Conservation (phyloP, 2,888 invertebrate species). For the Agrotis puta region DNA sequence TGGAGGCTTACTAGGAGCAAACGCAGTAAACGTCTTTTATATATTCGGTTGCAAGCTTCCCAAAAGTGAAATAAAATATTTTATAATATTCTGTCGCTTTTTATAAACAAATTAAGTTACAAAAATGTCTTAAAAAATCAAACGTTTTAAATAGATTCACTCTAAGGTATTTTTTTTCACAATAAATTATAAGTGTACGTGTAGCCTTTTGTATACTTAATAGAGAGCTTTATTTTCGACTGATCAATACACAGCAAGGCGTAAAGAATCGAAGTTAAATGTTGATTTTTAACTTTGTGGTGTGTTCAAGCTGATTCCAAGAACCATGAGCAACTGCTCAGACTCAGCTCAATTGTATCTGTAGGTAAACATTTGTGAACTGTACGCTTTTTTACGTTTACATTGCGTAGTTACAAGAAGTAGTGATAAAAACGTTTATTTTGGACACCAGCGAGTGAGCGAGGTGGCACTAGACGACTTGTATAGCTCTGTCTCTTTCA, state of each 20-base stretch:
- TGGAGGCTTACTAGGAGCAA: neutral
- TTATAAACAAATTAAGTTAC: neutral
- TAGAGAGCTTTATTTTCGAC: slow-evolving; percentile 36
- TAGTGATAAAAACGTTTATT: slow-evolving; percentile 24
- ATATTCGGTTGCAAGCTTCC: neutral
- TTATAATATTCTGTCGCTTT: neutral
- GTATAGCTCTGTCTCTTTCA: too few relatives aligned
- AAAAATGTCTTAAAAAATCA: neutral
- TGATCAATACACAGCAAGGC: slow-evolving; percentile 52
- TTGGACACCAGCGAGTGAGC: too few relatives aligned
- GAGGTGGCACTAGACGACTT: too few relatives aligned
- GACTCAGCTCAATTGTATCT: slow-evolving; percentile 37
- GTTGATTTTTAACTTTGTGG: slow-evolving; percentile 58
- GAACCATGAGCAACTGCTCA: slow-evolving; percentile 51
- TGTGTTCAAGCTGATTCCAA: slow-evolving; percentile 48
- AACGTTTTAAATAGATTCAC: neutral
- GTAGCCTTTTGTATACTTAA: slow-evolving; percentile 26
- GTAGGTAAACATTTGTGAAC: slow-evolving; percentile 36
- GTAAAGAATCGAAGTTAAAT: slow-evolving; percentile 58
- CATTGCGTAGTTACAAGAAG: slow-evolving; percentile 39
- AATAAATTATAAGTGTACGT: neutral
- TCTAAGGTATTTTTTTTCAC: neutral
- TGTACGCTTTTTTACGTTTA: slow-evolving; percentile 34
- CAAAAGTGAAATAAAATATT: neutral
- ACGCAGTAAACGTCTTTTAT: neutral